These are phyloP conservation scores for Himalopsyche kuldschensis DNA, from an alignment of 2,888 invertebrate species.

Conservation along the genomic window DNA sequence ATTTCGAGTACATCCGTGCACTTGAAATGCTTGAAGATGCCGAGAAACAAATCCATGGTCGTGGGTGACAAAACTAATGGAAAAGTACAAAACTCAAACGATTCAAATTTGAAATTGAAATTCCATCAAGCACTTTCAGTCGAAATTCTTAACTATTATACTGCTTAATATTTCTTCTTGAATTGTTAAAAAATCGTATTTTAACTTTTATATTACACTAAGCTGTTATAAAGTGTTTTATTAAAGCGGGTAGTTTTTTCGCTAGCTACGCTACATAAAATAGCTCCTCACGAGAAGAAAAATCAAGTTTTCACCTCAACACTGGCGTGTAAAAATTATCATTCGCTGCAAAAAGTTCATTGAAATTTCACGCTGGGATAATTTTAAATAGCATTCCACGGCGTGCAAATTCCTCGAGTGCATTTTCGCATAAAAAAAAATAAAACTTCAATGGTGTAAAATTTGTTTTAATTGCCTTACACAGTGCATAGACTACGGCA, in stretches of 20 bases:
- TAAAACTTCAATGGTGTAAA: neutral
- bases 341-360: neutral
- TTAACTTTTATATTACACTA: no score
- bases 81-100: no score
- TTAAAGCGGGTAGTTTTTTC: neutral
- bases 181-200: no score
- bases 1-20: no score
- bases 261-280: neutral
- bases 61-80: no score
- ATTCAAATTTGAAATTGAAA: no score
- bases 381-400: neutral
- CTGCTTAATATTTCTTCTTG: no score
- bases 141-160: no score
- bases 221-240: neutral
- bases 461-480: neutral
- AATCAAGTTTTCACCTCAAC: neutral
- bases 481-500: neutral
- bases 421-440: neutral
- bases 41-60: no score
- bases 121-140: no score
- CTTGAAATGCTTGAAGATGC: no score
- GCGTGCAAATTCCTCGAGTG: neutral
- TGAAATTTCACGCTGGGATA: neutral
- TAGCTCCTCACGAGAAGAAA: neutral
- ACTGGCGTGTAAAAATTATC: neutral